Conservation (phyloP, 2,888 invertebrate genomes). For the Strigamia crassipes region DNA sequence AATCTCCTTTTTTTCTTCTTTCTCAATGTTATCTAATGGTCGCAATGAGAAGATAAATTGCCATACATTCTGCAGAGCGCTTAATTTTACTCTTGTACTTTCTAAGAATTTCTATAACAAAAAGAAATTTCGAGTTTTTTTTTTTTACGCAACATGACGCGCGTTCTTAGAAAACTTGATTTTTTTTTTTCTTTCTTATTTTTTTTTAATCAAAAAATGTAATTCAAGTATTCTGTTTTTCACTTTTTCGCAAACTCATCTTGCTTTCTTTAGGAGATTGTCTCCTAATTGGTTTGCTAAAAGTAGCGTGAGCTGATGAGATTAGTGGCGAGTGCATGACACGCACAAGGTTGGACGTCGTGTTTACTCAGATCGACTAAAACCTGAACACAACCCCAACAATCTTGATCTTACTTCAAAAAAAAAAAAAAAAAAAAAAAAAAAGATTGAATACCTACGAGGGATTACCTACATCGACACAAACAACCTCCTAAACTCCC, state of each 20-base stretch:
- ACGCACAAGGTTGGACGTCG: background rate
- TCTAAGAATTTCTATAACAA: no score
- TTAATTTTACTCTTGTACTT: no score
- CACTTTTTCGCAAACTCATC: background rate
- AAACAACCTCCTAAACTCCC: no score
- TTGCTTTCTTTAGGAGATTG: background rate
- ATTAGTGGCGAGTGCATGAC: constrained; percentile 5
- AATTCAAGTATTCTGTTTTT: constrained; percentile 5
- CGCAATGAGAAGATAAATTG: no score
- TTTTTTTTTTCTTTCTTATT: background rate
- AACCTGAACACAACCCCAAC: background rate
- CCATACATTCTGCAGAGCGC: no score
- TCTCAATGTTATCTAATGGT: no score
- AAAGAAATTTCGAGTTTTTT: no score
- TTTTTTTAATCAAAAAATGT: background rate
- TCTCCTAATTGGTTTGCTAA: constrained; percentile 8
- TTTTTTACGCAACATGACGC: background rate
- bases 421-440: background rate
- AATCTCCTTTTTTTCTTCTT: no score
- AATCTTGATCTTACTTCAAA: background rate
- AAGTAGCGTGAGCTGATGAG: constrained; percentile 12
- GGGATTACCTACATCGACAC: no score
- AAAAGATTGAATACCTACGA: no score
- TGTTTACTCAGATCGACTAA: constrained; percentile 22
- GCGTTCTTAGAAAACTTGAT: background rate